Evolutionary conservation across 2,888 invertebrate species (phyloP).

Genomic region (Xestobium rufovillosum): DNA sequence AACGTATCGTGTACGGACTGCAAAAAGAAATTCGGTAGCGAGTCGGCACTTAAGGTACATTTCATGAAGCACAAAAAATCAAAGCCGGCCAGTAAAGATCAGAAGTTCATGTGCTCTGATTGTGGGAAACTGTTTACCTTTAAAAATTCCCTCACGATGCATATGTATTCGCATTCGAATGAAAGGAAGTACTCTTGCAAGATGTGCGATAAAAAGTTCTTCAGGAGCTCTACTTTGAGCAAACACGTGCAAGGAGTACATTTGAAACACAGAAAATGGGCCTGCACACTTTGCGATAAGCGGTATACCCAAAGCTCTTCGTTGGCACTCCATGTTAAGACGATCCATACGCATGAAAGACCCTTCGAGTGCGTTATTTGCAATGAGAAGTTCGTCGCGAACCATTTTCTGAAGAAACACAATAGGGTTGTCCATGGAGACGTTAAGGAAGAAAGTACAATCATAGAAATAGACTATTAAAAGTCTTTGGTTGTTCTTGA

Average conservation of each 20-base stretch:
- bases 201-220: background rate
- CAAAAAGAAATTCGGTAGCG: background rate
- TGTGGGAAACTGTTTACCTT: background rate
- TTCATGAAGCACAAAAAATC: background rate
- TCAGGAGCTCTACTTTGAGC: background rate
- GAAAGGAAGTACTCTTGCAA: background rate
- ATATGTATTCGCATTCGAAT: background rate
- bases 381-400: background rate
- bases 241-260: background rate
- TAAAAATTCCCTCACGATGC: background rate
- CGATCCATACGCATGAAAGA: background rate
- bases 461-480: no score
- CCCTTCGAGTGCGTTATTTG: background rate
- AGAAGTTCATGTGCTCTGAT: background rate
- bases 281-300: background rate
- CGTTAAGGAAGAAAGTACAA: no score
- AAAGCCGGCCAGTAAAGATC: background rate
- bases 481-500: no score
- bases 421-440: no score
- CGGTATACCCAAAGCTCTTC: background rate
- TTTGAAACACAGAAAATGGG: background rate
- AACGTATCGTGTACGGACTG: background rate
- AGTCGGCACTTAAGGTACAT: background rate
- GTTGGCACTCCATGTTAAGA: background rate
- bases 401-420: background rate